Conservation (phyloP, 2,797 vertebrate genomes). For the Coranthus polyacanthus region DNA sequence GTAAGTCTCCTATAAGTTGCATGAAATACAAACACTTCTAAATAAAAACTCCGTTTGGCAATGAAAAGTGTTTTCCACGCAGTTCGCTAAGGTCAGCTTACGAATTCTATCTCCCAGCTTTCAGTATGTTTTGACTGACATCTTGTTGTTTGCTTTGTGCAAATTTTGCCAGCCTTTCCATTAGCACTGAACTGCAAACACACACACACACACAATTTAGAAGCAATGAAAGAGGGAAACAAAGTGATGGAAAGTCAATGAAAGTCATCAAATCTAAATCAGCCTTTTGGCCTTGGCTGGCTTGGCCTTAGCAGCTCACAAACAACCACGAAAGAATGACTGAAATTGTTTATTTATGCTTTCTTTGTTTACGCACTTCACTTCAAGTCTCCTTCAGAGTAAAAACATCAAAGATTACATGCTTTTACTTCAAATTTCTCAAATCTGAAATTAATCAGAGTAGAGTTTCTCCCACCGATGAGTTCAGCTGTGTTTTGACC, state of each 20-base stretch:
- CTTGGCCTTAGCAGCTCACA: slow-evolving; percentile 25
- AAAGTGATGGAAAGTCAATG: slow-evolving; percentile 58
- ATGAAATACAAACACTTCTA: background rate
- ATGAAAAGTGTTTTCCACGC: slow-evolving; percentile 1
- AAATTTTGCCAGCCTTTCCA: slow-evolving; percentile 32
- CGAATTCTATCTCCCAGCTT: slow-evolving; percentile 9
- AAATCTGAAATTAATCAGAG: background rate
- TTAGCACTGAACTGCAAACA: slow-evolving; percentile 33
- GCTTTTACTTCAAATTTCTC: background rate
- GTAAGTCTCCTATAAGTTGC: no score
- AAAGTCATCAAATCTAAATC: slow-evolving; percentile 57
- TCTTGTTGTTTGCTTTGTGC: slow-evolving; percentile 16
- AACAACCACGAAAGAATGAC: slow-evolving; percentile 1
- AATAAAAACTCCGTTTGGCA: background rate
- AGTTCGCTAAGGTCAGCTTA: slow-evolving; percentile 4
- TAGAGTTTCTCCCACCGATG: slow-evolving; percentile 6
- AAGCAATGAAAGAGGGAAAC: slow-evolving; percentile 43
- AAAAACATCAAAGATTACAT: slow-evolving; percentile 7
- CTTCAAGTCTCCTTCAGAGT: slow-evolving; percentile 23
- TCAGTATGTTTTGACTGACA: slow-evolving; percentile 11
- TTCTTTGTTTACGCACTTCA: slow-evolving; percentile 6
- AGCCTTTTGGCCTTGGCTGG: slow-evolving; percentile 40
- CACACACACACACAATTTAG: slow-evolving; percentile 33
- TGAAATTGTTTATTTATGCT: slow-evolving; percentile 21
- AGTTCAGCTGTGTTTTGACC: slow-evolving; percentile 38